Evolutionary conservation across 2,113 vertebrate species (phyloP).

Genomic region (Phoxinus phoxinus): DNA sequence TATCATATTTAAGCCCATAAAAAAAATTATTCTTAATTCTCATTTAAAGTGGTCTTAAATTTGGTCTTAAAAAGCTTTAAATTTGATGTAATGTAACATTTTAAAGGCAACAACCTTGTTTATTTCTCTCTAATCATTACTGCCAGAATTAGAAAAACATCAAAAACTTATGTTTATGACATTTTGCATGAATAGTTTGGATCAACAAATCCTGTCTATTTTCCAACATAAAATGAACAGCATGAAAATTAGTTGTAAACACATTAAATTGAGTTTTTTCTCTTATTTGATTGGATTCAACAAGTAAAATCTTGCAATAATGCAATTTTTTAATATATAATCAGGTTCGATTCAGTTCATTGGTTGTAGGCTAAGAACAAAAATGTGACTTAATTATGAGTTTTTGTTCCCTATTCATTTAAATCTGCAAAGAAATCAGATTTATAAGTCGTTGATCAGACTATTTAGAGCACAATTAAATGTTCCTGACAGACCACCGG

Average conservation of each 20-base stretch:
- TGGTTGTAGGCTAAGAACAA: not conserved
- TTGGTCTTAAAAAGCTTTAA: too few relatives aligned
- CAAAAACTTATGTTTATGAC: too few relatives aligned
- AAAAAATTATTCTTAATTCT: too few relatives aligned
- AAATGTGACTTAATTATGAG: not conserved
- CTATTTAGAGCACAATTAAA: not conserved
- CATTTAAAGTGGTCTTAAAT: too few relatives aligned
- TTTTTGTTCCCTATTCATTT: not conserved
- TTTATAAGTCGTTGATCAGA: not conserved
- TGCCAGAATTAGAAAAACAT: not conserved
- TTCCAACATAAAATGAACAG: not conserved
- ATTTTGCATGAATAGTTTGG: not conserved
- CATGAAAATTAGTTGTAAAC: not conserved
- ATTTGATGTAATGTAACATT: too few relatives aligned
- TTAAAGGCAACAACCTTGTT: too few relatives aligned
- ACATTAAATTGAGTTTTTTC: not conserved
- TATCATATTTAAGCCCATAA: too few relatives aligned
- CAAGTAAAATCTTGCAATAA: not conserved
- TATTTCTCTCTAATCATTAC: not conserved
- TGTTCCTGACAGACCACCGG: not conserved
- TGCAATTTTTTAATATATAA: not conserved
- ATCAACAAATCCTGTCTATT: not conserved
- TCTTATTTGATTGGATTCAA: not conserved
- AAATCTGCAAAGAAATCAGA: not conserved
- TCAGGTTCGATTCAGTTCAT: not conserved